Base-by-base conservation (phyloP, 2,797 vertebrate species). In the Adelosebastes latens region DNA sequence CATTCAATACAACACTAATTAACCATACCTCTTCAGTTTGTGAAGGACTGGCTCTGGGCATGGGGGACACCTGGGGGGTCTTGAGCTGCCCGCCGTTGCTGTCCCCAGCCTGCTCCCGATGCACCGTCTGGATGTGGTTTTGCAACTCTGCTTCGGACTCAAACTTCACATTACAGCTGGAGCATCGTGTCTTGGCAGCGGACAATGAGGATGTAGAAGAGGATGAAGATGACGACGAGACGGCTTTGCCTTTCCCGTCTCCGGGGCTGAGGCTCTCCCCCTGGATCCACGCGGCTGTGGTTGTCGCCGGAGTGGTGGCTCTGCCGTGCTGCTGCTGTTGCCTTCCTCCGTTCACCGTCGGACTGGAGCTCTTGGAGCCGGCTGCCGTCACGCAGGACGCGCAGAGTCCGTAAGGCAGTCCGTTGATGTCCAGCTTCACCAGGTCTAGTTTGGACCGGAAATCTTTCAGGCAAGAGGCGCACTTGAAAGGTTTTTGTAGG, bases 141-240 rank as follows among this genome's bases (percentile, higher is more conserved):
- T 99, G 98, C 90, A 99, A 95, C 95, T 99, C 99, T 11, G 94
- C 96, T 88, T 99, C 98, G 2, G 97, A 97, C 95, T 99, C 99
- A 90, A 99, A 99, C 94, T 99, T 99, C 88, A 99, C 99, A 78
- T 98, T 99, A 95, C 99, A 99, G 95, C 97, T 98, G 71, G 98
- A 97, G 93, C 99, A 99, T 80, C 98, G 96, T 5, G 97, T 99
- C 96, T 99, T 99, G 91, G 96, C 92, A 73, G 94, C 96, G 20
- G 96, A 96, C 2, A 91, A 92, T 25, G 95, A 96, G 46, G 93
- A 94, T 2, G 94, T 95, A 84, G 97, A 96, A 72, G 94, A 96
- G 67, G 97, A 94, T 49, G 95, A 96, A 3, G 95, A 95, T 2
- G 95, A 94, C 83, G 96, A 96, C 77, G 94, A 96, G 65, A 96